phyloP scores from a whole-genome alignment of 2,113 vertebrate genomes.

The Hipposideros armiger region DNA sequence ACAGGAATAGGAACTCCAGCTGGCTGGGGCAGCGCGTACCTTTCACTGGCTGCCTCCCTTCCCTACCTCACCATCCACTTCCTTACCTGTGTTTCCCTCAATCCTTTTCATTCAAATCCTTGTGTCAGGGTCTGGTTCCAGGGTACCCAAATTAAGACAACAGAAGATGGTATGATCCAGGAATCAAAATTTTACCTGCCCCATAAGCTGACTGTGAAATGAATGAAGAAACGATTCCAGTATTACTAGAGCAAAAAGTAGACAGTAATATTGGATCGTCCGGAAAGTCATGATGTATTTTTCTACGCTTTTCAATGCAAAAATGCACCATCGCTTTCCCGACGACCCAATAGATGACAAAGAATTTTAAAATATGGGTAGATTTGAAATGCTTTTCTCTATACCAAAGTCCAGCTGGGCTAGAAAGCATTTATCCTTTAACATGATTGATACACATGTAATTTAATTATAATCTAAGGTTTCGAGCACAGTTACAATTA shows the following conservation, averaged over 20 bases:
- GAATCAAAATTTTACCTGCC: neutral
- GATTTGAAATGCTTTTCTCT: constrained; percentile 34
- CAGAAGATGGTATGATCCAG: neutral
- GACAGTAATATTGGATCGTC: neutral
- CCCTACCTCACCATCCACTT: neutral
- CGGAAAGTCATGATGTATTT: no score
- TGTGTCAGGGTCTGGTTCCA: neutral
- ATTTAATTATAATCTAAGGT: constrained; percentile 45
- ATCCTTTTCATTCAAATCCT: neutral
- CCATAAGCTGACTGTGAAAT: neutral
- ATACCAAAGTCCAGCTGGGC: constrained; percentile 13
- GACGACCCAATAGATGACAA: neutral
- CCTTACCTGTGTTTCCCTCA: neutral
- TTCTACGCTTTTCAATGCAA: no score
- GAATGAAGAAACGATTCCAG: neutral
- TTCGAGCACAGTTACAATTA: constrained; percentile 18
- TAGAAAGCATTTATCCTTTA: constrained; percentile 57
- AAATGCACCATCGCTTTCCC: no score
- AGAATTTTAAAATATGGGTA: neutral
- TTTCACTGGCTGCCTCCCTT: neutral
- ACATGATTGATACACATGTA: neutral
- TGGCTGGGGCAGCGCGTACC: neutral
- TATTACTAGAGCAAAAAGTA: neutral
- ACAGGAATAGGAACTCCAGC: neutral
- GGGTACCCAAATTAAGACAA: neutral